phyloP scores from a whole-genome alignment of 2,113 vertebrate species.

The Grammomys dolichurus region DNA sequence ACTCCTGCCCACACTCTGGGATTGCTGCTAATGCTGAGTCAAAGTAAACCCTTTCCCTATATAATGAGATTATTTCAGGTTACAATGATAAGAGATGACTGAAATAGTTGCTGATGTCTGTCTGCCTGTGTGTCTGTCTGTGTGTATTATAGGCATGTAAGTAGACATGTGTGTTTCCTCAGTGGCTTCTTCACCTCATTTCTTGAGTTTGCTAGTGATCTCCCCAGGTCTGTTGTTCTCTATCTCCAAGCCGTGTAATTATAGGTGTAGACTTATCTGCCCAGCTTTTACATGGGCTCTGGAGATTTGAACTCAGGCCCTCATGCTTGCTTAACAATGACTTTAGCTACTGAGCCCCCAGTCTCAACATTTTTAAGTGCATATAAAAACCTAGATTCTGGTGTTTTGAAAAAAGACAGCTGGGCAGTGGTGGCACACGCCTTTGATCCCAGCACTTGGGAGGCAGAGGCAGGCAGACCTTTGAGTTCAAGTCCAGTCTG shows the following conservation, averaged over 20 bases:
- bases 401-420: conserved; percentile 35
- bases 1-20: neutral
- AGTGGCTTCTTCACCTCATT: neutral
- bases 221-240: neutral
- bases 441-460: neutral
- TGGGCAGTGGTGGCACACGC: neutral
- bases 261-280: neutral
- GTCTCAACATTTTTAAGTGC: conserved; percentile 4
- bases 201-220: neutral
- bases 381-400: conserved; percentile 35
- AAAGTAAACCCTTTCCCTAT: neutral
- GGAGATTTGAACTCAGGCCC: neutral
- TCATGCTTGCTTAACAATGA: neutral
- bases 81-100: neutral
- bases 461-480: neutral
- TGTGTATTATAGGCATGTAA: neutral
- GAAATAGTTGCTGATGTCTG: neutral
- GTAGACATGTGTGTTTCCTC: neutral
- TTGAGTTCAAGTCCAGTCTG: neutral
- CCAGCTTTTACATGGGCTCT: neutral
- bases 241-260: neutral
- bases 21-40: neutral
- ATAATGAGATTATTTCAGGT: neutral
- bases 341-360: neutral
- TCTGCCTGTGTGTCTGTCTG: neutral